These are phyloP conservation scores for Andinoacara biseriatus DNA, from an alignment of 2,113 vertebrate species.

Conservation along the genomic window DNA sequence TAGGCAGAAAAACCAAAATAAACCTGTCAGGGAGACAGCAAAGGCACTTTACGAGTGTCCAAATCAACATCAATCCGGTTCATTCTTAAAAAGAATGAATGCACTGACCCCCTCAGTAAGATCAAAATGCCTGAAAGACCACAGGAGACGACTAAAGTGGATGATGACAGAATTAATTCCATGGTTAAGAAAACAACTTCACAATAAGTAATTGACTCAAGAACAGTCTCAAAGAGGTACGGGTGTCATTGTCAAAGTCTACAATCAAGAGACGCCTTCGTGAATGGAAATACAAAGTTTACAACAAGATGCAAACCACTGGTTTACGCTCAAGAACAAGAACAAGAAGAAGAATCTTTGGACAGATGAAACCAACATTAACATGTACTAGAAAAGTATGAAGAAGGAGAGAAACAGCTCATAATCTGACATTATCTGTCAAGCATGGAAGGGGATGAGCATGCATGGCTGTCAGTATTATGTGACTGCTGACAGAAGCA, in stretches of 20 bases:
- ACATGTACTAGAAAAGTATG: rapidly evolving
- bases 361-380: rapidly evolving
- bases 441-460: too few species aligned
- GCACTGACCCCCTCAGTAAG: too few species aligned
- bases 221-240: not conserved
- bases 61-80: too few species aligned
- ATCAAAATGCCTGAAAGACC: too few species aligned
- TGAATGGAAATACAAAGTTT: not conserved
- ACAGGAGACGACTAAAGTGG: not conserved
- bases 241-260: not conserved
- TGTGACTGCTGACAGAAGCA: not conserved
- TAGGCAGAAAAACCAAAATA: too few species aligned
- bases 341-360: not conserved
- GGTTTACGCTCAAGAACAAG: not conserved
- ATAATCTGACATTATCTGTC: not conserved
- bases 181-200: not conserved
- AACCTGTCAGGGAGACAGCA: too few species aligned
- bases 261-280: not conserved
- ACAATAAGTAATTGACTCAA: not conserved
- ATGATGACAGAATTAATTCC: not conserved
- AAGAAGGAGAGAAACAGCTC: not conserved
- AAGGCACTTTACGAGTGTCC: too few species aligned
- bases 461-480: not conserved
- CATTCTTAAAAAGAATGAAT: too few species aligned
- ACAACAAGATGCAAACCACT: not conserved